phyloP scores from a whole-genome alignment of 2,113 vertebrate species.

The Butastur rufipennis region DNA sequence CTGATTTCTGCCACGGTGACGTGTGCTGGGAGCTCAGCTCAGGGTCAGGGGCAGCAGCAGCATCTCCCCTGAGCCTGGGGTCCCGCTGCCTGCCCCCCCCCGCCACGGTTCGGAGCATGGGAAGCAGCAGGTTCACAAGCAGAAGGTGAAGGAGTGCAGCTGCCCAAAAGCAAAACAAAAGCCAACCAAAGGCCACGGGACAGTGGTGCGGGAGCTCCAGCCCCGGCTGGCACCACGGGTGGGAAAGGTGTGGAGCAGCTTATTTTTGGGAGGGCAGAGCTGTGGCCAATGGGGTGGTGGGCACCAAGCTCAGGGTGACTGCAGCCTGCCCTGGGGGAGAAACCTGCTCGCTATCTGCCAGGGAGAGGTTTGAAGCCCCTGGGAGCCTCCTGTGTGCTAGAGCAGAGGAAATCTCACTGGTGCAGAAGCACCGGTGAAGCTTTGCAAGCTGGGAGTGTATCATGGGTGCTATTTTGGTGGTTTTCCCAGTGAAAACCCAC shows the following conservation, averaged over 20 bases:
- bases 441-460: background rate
- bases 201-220: background rate
- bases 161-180: background rate
- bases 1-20: background rate
- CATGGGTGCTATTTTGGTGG: background rate
- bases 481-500: background rate
- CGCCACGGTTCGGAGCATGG: background rate
- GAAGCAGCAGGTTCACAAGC: background rate
- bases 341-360: rapidly evolving
- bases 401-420: background rate
- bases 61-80: background rate
- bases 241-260: background rate
- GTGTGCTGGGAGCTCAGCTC: background rate
- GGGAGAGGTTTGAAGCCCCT: rapidly evolving
- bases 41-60: background rate
- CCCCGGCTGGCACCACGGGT: background rate
- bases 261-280: background rate
- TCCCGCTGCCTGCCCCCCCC: background rate
- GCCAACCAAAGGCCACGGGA: background rate
- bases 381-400: background rate
- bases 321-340: background rate
- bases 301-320: background rate
- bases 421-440: background rate
- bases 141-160: background rate
- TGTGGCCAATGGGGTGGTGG: rapidly evolving